phyloP scores from a whole-genome alignment of 1,140 invertebrate genomes.

The honey bee (Apis mellifera) region DNA sequence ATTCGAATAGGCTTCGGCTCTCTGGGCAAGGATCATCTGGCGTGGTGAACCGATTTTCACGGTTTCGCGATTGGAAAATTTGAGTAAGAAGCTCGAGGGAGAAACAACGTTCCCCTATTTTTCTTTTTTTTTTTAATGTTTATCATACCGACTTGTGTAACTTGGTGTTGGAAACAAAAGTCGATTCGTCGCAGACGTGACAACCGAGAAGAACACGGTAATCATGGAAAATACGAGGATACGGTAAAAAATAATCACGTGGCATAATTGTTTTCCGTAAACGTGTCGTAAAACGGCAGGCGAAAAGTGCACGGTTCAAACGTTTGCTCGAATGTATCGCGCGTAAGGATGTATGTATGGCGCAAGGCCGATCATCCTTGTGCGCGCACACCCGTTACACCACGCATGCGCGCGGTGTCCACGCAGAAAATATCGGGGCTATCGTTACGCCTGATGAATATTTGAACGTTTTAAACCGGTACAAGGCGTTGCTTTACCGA shows the following conservation, averaged over 20 bases:
- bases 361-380: background rate
- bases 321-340: too few species aligned
- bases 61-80: too few species aligned
- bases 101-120: too few species aligned
- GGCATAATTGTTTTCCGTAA: background rate
- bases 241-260: background rate
- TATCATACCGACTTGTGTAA: too few species aligned
- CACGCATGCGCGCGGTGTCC: background rate
- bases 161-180: too few species aligned
- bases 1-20: too few species aligned
- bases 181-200: too few species aligned
- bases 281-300: background rate
- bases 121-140: too few species aligned
- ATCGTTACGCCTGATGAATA: conserved; percentile 37
- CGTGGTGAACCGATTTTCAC: too few species aligned
- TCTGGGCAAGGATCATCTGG: too few species aligned
- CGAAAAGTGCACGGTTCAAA: background rate
- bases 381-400: background rate
- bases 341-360: background rate
- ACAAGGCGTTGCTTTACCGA: conserved; percentile 5
- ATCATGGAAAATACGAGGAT: background rate
- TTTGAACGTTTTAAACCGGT: conserved; percentile 43
- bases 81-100: too few species aligned
- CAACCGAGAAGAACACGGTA: background rate
- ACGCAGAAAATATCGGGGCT: conserved; percentile 4